Percentiles rank a stretch among this genome's conserved stretches.
Evolutionary conservation across 2,113 vertebrate genomes (phyloP).

Genomic region (Crotophaga sulcirostris): DNA sequence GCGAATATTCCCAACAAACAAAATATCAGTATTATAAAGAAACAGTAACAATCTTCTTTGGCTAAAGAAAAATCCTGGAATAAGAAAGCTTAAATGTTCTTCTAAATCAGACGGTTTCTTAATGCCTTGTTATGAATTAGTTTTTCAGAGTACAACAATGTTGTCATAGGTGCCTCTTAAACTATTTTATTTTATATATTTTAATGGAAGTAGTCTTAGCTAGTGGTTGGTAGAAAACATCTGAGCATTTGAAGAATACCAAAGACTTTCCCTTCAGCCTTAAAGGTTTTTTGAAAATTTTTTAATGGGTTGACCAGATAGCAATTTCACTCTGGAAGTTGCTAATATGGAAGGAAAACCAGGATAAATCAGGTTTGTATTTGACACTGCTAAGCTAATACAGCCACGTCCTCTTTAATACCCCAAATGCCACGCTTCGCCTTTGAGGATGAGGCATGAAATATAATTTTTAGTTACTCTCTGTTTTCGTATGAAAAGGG

Average conservation of each 20-base stretch:
- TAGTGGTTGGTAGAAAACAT: not conserved
- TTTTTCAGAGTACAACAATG: not conserved
- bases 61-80: not conserved
- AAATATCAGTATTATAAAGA: not conserved
- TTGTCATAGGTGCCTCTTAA: not conserved
- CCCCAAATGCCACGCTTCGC: not conserved
- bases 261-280: not conserved
- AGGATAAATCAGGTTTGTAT: not conserved
- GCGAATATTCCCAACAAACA: not conserved
- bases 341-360: not conserved
- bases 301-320: not conserved
- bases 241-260: not conserved
- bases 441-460: not conserved
- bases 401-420: not conserved
- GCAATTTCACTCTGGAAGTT: not conserved
- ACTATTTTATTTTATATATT: not conserved
- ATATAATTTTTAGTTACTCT: not conserved
- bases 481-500: not conserved
- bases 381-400: not conserved
- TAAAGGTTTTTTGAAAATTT: not conserved
- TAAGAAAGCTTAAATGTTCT: not conserved
- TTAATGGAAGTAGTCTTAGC: not conserved
- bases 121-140: not conserved
- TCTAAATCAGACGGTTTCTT: not conserved
- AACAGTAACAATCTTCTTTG: conserved; percentile 20